Evolutionary conservation across 2,113 vertebrate species (phyloP).

Genomic region (Lipophrys pholis): DNA sequence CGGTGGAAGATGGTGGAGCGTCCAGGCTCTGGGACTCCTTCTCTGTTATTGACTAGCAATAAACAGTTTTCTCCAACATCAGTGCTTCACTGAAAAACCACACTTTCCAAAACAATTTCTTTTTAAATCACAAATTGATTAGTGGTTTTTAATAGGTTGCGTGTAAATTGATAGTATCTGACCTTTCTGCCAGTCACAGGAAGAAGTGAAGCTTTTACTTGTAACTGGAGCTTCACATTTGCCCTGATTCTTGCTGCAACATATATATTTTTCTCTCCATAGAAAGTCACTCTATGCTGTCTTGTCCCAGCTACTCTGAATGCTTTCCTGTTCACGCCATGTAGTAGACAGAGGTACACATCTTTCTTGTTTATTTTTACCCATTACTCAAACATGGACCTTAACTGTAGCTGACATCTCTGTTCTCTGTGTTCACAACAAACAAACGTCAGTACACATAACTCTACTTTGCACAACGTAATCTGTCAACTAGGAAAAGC

Average conservation of each 20-base stretch:
- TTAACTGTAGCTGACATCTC: slow-evolving; percentile 33
- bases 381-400: neutral
- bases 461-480: neutral
- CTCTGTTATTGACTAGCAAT: neutral
- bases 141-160: neutral
- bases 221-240: neutral
- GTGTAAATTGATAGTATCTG: neutral
- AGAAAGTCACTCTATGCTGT: neutral
- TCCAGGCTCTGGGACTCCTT: neutral
- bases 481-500: no score
- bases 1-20: neutral
- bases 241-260: neutral
- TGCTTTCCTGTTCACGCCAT: neutral
- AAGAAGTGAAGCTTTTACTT: neutral
- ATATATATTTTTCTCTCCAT: neutral
- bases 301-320: neutral
- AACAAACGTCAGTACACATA: neutral
- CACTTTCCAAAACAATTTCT: neutral
- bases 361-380: no score
- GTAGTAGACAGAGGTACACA: no score
- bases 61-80: neutral
- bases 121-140: neutral
- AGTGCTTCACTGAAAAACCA: neutral
- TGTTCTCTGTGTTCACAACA: slow-evolving; percentile 44
- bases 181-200: neutral